phyloP scores from a whole-genome alignment of 2,888 invertebrate genomes.

The Drosophila putrida region DNA sequence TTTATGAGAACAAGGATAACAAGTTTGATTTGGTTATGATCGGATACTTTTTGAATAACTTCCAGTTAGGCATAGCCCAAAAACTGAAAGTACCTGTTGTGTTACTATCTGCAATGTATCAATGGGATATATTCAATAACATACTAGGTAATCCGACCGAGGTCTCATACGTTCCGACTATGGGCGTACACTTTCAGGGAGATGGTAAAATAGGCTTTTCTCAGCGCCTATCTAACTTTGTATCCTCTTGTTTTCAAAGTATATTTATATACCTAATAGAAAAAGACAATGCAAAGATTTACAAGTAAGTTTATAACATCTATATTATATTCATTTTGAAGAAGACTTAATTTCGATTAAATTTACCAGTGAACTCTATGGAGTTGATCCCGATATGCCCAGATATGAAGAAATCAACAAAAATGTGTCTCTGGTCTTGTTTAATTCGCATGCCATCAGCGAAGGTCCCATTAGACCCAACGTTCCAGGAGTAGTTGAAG shows the following conservation, averaged over 20 bases:
- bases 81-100: slow-evolving; percentile 80
- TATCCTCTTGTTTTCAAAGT: background rate
- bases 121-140: slow-evolving; percentile 46
- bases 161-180: slow-evolving; percentile 68
- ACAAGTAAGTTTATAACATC: slow-evolving; percentile 44
- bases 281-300: slow-evolving; percentile 25
- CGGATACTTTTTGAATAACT: slow-evolving; percentile 81
- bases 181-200: background rate
- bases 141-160: slow-evolving; percentile 74
- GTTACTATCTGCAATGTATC: slow-evolving; percentile 27
- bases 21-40: slow-evolving; percentile 80
- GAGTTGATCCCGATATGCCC: slow-evolving; percentile 62
- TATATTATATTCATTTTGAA: background rate
- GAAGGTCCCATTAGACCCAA: slow-evolving; percentile 80
- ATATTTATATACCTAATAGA: slow-evolving; percentile 9
- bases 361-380: slow-evolving; percentile 39
- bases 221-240: slow-evolving; percentile 54
- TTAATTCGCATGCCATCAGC: slow-evolving; percentile 73
- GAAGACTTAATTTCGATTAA: background rate
- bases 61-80: slow-evolving; percentile 71
- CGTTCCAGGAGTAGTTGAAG: slow-evolving; percentile 80
- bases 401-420: slow-evolving; percentile 69
- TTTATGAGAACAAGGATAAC: slow-evolving; percentile 76
- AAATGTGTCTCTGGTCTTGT: slow-evolving; percentile 81
- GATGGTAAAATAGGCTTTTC: slow-evolving; percentile 50